phyloP scores from a whole-genome alignment of 2,797 vertebrate species.

The Nyctibius grandis region DNA sequence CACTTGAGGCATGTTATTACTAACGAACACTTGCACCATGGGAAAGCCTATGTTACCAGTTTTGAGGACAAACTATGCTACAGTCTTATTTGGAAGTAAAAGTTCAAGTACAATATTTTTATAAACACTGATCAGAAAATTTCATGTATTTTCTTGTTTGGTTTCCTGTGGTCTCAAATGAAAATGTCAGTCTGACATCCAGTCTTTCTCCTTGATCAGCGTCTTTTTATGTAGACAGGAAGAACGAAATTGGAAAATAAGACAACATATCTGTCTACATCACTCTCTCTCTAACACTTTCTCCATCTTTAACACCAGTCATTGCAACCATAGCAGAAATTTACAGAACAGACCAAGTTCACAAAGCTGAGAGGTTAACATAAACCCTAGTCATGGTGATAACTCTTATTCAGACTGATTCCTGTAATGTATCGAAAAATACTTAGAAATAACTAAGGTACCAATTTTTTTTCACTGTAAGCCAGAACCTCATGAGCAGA shows the following conservation, averaged over 20 bases:
- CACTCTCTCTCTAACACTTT: neutral
- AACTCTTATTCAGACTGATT: neutral
- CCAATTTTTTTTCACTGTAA: neutral
- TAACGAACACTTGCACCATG: fast-evolving
- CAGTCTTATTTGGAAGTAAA: neutral
- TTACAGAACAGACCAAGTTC: neutral
- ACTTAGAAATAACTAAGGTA: neutral
- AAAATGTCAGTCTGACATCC: neutral
- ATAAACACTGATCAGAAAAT: neutral
- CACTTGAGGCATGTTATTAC: neutral
- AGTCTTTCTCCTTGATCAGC: neutral
- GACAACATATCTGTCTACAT: neutral
- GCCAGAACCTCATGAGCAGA: neutral
- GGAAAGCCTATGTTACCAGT: neutral
- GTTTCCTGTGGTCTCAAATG: neutral
- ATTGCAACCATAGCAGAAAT: neutral
- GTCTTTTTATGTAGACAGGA: neutral
- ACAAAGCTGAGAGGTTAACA: neutral
- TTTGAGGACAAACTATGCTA: neutral
- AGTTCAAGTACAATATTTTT: neutral
- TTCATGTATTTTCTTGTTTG: neutral
- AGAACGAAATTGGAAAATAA: neutral
- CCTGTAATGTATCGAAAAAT: neutral
- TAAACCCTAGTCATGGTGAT: neutral
- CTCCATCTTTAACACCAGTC: neutral